Conservation (phyloP, 2,113 vertebrate genomes). For the Morphnarchus princeps region DNA sequence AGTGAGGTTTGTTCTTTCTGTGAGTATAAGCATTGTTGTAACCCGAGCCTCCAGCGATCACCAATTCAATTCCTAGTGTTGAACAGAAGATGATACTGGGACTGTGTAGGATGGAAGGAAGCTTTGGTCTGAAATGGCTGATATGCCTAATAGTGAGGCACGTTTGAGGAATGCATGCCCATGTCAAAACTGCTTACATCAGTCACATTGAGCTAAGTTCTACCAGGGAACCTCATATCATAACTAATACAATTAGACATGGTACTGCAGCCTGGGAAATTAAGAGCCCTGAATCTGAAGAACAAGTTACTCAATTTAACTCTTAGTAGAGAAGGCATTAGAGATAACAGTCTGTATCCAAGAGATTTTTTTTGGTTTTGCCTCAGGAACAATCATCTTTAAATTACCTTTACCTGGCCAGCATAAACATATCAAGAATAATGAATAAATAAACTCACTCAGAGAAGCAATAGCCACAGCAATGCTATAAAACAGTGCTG, state of each 20-base stretch:
- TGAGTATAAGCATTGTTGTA: not conserved
- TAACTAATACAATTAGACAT: not conserved
- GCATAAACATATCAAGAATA: not conserved
- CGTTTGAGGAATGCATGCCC: not conserved
- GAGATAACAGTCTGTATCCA: not conserved
- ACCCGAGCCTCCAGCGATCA: fast-evolving
- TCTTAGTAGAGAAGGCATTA: not conserved
- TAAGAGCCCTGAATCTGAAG: not conserved
- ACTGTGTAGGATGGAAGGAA: not conserved
- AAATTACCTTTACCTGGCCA: not conserved
- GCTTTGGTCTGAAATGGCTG: not conserved
- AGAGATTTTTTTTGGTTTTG: not conserved
- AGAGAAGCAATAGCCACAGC: not conserved
- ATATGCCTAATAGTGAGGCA: not conserved
- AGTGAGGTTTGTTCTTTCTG: not conserved
- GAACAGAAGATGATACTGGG: not conserved
- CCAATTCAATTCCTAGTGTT: not conserved
- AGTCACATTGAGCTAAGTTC: not conserved
- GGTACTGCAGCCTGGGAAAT: constrained; percentile 5
- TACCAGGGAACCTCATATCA: not conserved
- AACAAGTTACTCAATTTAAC: not conserved
- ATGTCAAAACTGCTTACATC: not conserved
- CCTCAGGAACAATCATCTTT: not conserved
- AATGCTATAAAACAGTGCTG: not conserved
- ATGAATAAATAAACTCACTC: not conserved